Percentiles rank a stretch among this genome's conserved stretches.
These are phyloP conservation scores for Ciconia stormi DNA, from an alignment of 2,113 vertebrate genomes.

Conservation along the genomic window DNA sequence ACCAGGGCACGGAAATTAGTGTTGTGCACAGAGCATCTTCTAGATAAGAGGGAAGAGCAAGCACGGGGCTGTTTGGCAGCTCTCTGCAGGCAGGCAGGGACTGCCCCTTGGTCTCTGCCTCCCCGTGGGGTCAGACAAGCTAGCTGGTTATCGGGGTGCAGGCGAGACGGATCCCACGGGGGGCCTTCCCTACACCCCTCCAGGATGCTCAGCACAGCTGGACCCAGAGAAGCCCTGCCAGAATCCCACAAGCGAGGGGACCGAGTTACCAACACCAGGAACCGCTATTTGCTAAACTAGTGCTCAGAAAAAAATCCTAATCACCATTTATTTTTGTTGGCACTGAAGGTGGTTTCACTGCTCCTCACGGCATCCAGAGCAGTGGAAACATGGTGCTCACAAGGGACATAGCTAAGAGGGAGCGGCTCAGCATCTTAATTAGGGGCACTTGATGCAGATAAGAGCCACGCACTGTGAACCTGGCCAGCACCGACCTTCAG, in stretches of 20 bases:
- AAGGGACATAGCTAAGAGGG: neutral
- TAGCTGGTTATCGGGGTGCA: neutral
- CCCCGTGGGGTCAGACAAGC: neutral
- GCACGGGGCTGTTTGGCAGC: neutral
- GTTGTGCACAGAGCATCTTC: neutral
- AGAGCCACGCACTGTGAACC: neutral
- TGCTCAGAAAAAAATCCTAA: neutral
- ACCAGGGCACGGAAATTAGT: rapidly evolving
- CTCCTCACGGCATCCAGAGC: neutral
- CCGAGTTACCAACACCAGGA: neutral
- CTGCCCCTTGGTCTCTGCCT: neutral
- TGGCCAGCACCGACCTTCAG: neutral
- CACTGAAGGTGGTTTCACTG: neutral
- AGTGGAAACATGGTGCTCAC: neutral
- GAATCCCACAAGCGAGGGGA: rapidly evolving
- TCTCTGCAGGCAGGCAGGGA: neutral
- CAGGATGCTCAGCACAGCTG: neutral
- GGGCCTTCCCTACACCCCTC: neutral
- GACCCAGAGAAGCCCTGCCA: neutral
- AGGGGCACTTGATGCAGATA: neutral
- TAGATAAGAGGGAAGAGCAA: neutral
- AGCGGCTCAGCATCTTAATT: neutral
- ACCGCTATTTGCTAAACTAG: neutral
- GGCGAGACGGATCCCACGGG: neutral
- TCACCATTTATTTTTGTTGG: neutral